Evolutionary conservation across 2,888 invertebrate genomes (phyloP), one percentile per base, ranked within the genome.

Genomic region (Ornithoptera priamus): DNA sequence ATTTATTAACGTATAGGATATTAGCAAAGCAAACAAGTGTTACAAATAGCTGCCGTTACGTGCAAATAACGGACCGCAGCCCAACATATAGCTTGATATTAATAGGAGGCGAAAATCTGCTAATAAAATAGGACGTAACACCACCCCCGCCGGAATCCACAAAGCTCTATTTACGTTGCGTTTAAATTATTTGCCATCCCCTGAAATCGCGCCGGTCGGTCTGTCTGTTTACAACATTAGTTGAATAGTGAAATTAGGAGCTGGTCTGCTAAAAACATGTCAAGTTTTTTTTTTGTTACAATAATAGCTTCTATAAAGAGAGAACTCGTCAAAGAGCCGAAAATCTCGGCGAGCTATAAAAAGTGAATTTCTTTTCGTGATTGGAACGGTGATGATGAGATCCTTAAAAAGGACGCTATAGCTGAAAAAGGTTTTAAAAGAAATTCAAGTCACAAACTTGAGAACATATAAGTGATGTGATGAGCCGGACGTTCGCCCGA

Each of bases 71-170:
- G 22, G 39, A 24, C 67, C 67, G 53, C 62, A 62, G 22, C 42
- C 67, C 61, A 62, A 62, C 30, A 30, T 62, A 67, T 24, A 22
- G 57, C 67, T n/a, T 57, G 62, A 57, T 67, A 56, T 67, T 67
- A 67, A 67, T 67, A 62, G 67, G 36, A 36, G 61, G 22, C 62
- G 67, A 67, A 67, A 67, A 67, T 67, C 62, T 57, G 67, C 24
- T 62, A 67, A 67, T 62, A 67, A 67, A 67, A 62, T 62, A 57
- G 62, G 57, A 39, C 10, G 62, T 30, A 62, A 18, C 39, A 56
- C 56, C 62, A 22, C 18, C 22, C 12, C 39, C n/a, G 42, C 53
- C 65, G 42, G 50, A 60, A 66, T 66, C 59, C 59, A 46, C 60
- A 66, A 66, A 66, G 59, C 59, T 50, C 24, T 66, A 60, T 66